These are phyloP conservation scores for Scaptodrosophila lebanonensis DNA, from an alignment of 1,140 invertebrate genomes.

Conservation along the genomic window DNA sequence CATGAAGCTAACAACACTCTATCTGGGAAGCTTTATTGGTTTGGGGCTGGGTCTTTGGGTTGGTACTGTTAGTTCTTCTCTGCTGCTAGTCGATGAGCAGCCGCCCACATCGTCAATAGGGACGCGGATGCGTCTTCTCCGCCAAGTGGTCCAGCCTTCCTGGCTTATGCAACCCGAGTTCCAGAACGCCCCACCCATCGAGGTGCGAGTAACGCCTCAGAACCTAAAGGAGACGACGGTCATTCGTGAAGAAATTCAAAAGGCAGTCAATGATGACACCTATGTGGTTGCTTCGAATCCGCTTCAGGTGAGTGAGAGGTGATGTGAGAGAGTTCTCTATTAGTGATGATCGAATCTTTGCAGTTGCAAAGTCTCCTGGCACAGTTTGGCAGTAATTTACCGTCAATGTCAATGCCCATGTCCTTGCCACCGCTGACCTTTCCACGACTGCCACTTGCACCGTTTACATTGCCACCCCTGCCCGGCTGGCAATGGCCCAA, in stretches of 20 bases:
- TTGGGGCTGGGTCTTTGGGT: too few species aligned
- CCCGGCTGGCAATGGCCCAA: too few species aligned
- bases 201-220: conserved; percentile 42
- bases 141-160: conserved; percentile 50
- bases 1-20: too few species aligned
- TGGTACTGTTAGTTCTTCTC: too few species aligned
- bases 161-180: conserved; percentile 33
- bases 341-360: too few species aligned
- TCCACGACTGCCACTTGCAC: too few species aligned
- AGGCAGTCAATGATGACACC: conserved; percentile 42
- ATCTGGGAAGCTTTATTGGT: not conserved
- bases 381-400: too few species aligned
- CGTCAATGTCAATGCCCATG: too few species aligned
- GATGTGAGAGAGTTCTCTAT: too few species aligned
- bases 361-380: too few species aligned
- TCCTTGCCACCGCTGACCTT: too few species aligned
- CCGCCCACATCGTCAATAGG: not conserved
- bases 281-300: conserved; percentile 40
- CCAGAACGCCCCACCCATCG: not conserved
- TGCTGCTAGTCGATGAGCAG: not conserved
- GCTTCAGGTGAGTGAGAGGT: conserved; percentile 41
- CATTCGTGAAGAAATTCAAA: conserved; percentile 41
- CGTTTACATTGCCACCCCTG: too few species aligned
- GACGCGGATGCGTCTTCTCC: conserved; percentile 12
- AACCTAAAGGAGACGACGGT: conserved; percentile 38